These are phyloP conservation scores for Athalia circularis DNA, from an alignment of 2,888 invertebrate genomes.

Conservation along the genomic window DNA sequence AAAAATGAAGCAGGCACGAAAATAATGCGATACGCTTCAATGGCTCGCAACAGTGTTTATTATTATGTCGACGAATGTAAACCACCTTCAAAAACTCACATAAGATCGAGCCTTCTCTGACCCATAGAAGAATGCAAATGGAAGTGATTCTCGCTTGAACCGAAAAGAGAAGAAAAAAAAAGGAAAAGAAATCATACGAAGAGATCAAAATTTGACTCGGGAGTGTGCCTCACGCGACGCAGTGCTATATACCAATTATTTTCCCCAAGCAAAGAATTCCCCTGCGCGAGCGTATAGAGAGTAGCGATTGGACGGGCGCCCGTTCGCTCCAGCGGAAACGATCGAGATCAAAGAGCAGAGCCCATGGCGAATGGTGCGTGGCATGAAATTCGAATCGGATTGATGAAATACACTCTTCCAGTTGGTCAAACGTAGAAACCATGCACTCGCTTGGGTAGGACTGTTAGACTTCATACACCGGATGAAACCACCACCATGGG, in stretches of 20 bases:
- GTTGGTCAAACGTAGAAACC: slow-evolving; percentile 35
- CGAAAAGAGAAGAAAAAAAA: background rate
- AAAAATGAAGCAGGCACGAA: background rate
- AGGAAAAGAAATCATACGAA: background rate
- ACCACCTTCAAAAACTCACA: slow-evolving; percentile 3
- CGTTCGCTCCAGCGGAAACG: slow-evolving; percentile 43
- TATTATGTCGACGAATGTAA: slow-evolving; percentile 10
- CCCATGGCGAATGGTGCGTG: slow-evolving; percentile 39
- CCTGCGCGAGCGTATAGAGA: slow-evolving; percentile 6
- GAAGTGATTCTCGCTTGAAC: background rate
- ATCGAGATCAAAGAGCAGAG: slow-evolving; percentile 37
- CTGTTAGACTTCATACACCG: slow-evolving; percentile 26
- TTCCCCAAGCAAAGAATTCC: slow-evolving; percentile 22
- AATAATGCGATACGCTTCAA: slow-evolving; percentile 26
- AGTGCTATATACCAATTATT: slow-evolving; percentile 15
- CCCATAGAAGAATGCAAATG: slow-evolving; percentile 14
- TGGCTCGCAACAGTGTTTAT: background rate
- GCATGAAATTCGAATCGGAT: slow-evolving; percentile 53
- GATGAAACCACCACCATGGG: slow-evolving; percentile 38
- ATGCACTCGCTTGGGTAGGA: slow-evolving; percentile 30
- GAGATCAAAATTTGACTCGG: slow-evolving; percentile 4
- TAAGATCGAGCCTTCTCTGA: background rate
- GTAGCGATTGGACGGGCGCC: slow-evolving; percentile 18
- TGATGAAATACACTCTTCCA: slow-evolving; percentile 47
- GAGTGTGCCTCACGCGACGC: slow-evolving; percentile 33